Percentiles rank a stretch among this genome's conserved stretches.
Evolutionary conservation across 2,888 invertebrate genomes (phyloP).

Genomic region (Gari tellinella): DNA sequence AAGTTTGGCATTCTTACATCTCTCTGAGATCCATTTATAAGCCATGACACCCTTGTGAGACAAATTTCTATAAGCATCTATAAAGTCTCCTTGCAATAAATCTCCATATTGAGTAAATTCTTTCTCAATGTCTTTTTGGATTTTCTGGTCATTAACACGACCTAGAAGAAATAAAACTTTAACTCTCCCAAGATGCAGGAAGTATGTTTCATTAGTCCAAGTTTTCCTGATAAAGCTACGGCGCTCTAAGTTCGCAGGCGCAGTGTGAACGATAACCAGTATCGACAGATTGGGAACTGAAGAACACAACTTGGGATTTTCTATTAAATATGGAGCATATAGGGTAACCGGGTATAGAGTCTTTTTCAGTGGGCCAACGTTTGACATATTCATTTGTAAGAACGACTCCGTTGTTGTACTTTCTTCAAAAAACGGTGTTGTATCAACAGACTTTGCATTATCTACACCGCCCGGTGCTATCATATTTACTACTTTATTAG

Average conservation of each 20-base stretch:
- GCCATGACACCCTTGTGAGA: constrained; percentile 72
- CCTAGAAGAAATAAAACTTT: constrained; percentile 69
- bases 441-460: no score
- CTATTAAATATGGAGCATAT: constrained; percentile 31
- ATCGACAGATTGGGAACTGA: constrained; percentile 33
- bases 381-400: no score
- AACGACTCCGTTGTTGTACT: no score
- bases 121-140: constrained; percentile 48
- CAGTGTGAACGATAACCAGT: constrained; percentile 59
- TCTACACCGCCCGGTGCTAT: no score
- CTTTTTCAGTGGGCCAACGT: constrained; percentile 4
- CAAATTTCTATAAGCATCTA: constrained; percentile 67
- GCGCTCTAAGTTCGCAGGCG: constrained; percentile 55
- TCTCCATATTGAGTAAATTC: constrained; percentile 63
- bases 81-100: constrained; percentile 71
- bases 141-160: constrained; percentile 25
- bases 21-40: constrained; percentile 66
- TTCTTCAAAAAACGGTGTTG: no score
- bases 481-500: no score
- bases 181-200: constrained; percentile 36
- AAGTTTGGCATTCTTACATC: constrained; percentile 63
- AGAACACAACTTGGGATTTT: constrained; percentile 44
- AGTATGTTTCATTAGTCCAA: constrained; percentile 64
- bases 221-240: constrained; percentile 60
- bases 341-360: constrained; percentile 44